These are phyloP conservation scores for Clarias platycephalus DNA, from an alignment of 2,797 vertebrate genomes.

Conservation along the genomic window DNA sequence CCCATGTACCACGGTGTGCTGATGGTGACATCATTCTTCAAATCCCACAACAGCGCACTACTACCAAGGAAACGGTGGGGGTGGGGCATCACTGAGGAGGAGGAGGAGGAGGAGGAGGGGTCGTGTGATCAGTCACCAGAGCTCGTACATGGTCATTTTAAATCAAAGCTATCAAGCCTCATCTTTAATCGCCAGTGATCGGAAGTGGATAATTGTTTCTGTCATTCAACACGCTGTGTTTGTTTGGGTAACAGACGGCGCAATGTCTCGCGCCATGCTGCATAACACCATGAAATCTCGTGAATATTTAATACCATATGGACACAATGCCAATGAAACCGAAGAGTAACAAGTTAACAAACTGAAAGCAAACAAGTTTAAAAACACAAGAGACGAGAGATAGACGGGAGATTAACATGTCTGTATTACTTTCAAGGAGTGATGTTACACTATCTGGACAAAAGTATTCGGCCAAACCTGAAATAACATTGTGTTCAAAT, in stretches of 20 bases:
- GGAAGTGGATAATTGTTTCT: slow-evolving; percentile 17
- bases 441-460: neutral
- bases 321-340: slow-evolving; percentile 3
- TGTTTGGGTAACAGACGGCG: slow-evolving; percentile 33
- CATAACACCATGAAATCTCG: slow-evolving; percentile 3
- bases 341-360: neutral
- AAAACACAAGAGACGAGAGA: neutral
- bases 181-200: slow-evolving; percentile 23
- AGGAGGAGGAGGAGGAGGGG: slow-evolving; percentile 28
- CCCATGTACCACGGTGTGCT: slow-evolving; percentile 94
- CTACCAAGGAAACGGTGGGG: slow-evolving; percentile 91
- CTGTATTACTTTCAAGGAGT: neutral
- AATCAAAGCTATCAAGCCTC: slow-evolving; percentile 29
- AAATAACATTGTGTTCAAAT: too few species aligned
- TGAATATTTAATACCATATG: slow-evolving; percentile 39
- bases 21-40: slow-evolving; percentile 89
- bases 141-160: slow-evolving; percentile 12
- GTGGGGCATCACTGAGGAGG: slow-evolving; percentile 85
- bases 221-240: slow-evolving; percentile 34
- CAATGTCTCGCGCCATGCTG: slow-evolving; percentile 23
- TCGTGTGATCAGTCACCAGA: slow-evolving; percentile 19
- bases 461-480: too few species aligned
- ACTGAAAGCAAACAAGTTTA: neutral
- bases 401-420: neutral
- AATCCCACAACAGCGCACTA: slow-evolving; percentile 91